Evolutionary conservation across 2,888 invertebrate genomes (phyloP).

Genomic region (Nomada fabriciana): DNA sequence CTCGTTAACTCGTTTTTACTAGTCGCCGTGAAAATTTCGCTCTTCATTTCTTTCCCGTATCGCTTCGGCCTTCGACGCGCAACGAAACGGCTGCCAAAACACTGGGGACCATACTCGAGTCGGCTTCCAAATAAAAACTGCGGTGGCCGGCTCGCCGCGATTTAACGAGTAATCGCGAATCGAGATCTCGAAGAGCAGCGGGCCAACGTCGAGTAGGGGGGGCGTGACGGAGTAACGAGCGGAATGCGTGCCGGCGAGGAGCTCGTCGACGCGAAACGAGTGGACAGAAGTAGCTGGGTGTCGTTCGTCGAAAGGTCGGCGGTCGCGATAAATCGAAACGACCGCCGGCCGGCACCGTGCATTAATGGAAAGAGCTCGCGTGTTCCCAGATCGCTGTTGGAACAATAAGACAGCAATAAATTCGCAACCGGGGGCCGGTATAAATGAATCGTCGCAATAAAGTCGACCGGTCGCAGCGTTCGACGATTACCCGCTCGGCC

Average conservation of each 20-base stretch:
- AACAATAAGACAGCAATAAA: conserved; percentile 23
- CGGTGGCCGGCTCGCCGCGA: background rate
- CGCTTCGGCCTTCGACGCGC: background rate
- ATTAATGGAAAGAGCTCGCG: conserved; percentile 17
- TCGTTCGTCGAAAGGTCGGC: conserved; percentile 12
- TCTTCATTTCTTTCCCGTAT: too few relatives aligned
- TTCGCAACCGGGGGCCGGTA: conserved; percentile 11
- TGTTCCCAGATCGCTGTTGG: background rate
- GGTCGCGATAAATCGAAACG: conserved; percentile 37
- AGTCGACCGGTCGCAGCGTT: background rate
- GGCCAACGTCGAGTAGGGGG: background rate
- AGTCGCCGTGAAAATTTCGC: background rate
- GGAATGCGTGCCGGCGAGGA: background rate
- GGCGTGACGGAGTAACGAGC: conserved; percentile 11
- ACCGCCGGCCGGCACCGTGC: background rate
- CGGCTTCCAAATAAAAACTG: background rate
- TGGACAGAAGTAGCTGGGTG: conserved; percentile 1
- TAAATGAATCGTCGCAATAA: conserved; percentile 30
- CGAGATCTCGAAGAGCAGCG: conserved; percentile 15
- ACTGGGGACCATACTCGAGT: background rate
- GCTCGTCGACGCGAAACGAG: background rate
- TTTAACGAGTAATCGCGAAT: conserved; percentile 1
- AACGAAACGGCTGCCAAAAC: background rate
- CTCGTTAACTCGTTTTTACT: background rate
- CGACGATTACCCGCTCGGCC: background rate